Conservation (phyloP, 2,888 invertebrate species). For the Drosophila parthenogenetica region DNA sequence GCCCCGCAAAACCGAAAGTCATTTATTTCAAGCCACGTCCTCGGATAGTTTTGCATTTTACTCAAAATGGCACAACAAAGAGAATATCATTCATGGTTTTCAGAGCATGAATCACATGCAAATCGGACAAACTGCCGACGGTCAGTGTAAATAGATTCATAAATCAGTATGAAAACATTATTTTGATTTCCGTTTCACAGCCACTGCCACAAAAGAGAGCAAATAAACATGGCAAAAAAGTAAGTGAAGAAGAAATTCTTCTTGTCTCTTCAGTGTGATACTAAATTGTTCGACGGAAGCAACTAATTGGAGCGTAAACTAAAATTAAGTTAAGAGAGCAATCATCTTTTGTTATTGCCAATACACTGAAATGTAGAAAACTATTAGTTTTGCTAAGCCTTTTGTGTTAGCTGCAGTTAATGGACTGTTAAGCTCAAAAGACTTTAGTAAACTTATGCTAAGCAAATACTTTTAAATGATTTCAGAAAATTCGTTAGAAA, state of each 20-base stretch:
- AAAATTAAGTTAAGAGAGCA: slow-evolving; percentile 38
- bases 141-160: slow-evolving; percentile 78
- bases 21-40: slow-evolving; percentile 59
- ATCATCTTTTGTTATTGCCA: slow-evolving; percentile 23
- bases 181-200: slow-evolving; percentile 75
- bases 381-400: no score
- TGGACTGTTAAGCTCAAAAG: no score
- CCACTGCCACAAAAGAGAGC: slow-evolving; percentile 59
- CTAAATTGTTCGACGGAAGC: slow-evolving; percentile 55
- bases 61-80: slow-evolving; percentile 50
- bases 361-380: slow-evolving; percentile 1
- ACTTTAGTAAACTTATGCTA: no score
- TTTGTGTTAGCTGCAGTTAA: no score
- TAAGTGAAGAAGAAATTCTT: not conserved
- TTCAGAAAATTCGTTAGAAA: no score
- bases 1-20: slow-evolving; percentile 61
- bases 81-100: slow-evolving; percentile 81
- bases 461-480: no score
- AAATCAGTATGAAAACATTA: slow-evolving; percentile 80
- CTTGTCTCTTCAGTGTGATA: slow-evolving; percentile 26
- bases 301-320: slow-evolving; percentile 78
- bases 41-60: slow-evolving; percentile 59
- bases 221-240: not conserved
- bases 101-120: slow-evolving; percentile 81
- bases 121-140: slow-evolving; percentile 58